Conservation (phyloP, 2,888 invertebrate species). For the Leucophenga montana region DNA sequence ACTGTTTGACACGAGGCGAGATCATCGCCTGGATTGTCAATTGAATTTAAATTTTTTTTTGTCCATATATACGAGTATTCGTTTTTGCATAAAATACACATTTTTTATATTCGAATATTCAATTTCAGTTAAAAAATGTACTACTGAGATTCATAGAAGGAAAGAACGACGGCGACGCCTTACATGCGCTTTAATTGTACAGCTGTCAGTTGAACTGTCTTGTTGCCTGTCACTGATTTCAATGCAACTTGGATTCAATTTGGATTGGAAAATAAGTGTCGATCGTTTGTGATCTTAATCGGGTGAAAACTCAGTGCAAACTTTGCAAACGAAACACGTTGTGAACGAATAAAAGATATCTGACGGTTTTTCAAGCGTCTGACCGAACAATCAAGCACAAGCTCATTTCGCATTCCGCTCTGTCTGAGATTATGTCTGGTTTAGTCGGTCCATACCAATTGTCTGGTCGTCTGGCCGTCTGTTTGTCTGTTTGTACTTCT, state of each 20-base stretch:
- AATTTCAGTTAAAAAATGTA: not conserved
- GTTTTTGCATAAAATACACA: constrained; percentile 20
- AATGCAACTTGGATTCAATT: constrained; percentile 39
- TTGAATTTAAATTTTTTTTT: constrained; percentile 20
- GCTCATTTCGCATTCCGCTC: constrained; percentile 58
- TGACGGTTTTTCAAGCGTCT: not conserved
- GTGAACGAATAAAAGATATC: not conserved
- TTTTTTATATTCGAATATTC: constrained; percentile 8
- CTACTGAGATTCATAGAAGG: not conserved
- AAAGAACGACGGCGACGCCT: not conserved
- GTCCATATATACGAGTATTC: not conserved
- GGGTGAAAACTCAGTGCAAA: constrained; percentile 29
- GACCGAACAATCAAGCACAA: not conserved
- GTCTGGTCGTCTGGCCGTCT: constrained; percentile 34
- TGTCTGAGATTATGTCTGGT: constrained; percentile 69
- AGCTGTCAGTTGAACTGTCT: constrained; percentile 51
- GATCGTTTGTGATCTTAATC: constrained; percentile 54
- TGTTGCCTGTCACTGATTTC: constrained; percentile 5
- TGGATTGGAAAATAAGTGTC: constrained; percentile 23
- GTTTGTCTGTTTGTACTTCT: constrained; percentile 37
- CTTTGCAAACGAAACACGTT: not conserved
- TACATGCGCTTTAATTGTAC: constrained; percentile 45
- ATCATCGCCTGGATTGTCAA: constrained; percentile 38
- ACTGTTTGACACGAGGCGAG: constrained; percentile 45
- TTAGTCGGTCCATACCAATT: constrained; percentile 31